Percentiles rank a stretch among this genome's conserved stretches.
These are phyloP conservation scores for Schizopygopsis pylzovi DNA, from an alignment of 2,797 vertebrate genomes.

Conservation along the genomic window DNA sequence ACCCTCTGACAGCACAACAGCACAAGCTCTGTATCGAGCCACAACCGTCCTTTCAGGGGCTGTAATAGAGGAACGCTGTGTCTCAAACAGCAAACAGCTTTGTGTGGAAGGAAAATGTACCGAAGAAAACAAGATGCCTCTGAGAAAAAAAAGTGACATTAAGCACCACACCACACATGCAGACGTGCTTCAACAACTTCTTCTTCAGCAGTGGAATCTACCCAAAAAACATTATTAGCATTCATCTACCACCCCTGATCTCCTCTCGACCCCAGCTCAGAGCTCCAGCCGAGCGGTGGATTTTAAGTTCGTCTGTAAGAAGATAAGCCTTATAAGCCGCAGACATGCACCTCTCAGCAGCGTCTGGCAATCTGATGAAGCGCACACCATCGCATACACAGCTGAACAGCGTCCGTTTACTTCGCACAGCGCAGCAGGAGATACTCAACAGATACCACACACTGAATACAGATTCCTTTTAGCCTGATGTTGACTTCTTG, in stretches of 20 bases:
- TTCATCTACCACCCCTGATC: constrained; percentile 25
- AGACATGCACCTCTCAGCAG: constrained; percentile 43
- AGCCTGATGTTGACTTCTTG: not conserved
- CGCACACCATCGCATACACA: constrained; percentile 36
- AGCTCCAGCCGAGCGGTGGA: constrained; percentile 28
- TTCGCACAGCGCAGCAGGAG: constrained; percentile 12
- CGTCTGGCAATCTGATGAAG: constrained; percentile 32
- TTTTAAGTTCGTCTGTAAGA: constrained; percentile 47
- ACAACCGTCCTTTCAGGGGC: constrained; percentile 43
- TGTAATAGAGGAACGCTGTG: constrained; percentile 25
- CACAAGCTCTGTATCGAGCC: constrained; percentile 33
- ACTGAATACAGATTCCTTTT: constrained; percentile 17
- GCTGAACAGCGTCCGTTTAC: constrained; percentile 35
- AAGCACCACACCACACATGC: constrained; percentile 23
- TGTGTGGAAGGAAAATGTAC: constrained; percentile 1
- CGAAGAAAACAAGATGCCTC: not conserved
- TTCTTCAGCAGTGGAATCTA: constrained; percentile 36
- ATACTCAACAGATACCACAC: constrained; percentile 26
- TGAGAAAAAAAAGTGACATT: not conserved
- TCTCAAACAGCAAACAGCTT: constrained; percentile 43
- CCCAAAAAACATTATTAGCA: constrained; percentile 51
- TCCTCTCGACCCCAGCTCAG: constrained; percentile 34
- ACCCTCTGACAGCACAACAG: constrained; percentile 23
- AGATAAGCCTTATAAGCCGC: constrained; percentile 54
- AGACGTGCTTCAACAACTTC: constrained; percentile 15